Evolutionary conservation across 2,113 vertebrate genomes (phyloP).

Genomic region (Corythaixoides concolor): DNA sequence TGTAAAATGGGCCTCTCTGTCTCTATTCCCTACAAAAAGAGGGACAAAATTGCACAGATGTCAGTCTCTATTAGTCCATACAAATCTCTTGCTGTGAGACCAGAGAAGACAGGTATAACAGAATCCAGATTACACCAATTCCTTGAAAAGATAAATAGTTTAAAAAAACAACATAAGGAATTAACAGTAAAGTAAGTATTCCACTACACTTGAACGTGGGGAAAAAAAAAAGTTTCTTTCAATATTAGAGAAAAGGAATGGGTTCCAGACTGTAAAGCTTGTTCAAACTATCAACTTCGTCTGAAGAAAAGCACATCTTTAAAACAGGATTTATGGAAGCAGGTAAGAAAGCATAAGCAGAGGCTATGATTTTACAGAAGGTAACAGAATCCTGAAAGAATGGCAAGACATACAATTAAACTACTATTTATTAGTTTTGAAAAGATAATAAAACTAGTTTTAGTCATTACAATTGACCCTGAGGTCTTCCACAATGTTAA

Average conservation of each 20-base stretch:
- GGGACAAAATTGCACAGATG: neutral
- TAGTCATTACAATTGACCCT: neutral
- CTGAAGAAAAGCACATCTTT: neutral
- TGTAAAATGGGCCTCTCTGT: conserved; percentile 93
- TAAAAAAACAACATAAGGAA: neutral
- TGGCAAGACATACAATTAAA: neutral
- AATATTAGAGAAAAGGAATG: neutral
- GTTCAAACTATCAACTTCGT: neutral
- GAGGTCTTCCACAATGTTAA: neutral
- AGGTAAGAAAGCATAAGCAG: neutral
- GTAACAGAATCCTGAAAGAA: neutral
- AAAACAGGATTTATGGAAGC: neutral
- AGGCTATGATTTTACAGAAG: neutral
- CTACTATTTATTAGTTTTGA: neutral
- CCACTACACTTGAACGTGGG: neutral
- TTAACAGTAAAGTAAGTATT: neutral
- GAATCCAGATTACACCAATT: neutral
- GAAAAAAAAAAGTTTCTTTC: neutral
- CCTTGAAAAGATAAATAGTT: neutral
- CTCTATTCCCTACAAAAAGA: conserved; percentile 85
- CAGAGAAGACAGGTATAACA: neutral
- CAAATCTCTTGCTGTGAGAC: neutral
- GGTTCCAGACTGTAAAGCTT: neutral
- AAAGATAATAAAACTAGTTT: neutral
- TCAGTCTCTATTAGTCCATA: neutral